Evolutionary conservation across 2,888 invertebrate genomes (phyloP), one percentile per base, ranked within the genome.

Genomic region (Leucophora obtusa): DNA sequence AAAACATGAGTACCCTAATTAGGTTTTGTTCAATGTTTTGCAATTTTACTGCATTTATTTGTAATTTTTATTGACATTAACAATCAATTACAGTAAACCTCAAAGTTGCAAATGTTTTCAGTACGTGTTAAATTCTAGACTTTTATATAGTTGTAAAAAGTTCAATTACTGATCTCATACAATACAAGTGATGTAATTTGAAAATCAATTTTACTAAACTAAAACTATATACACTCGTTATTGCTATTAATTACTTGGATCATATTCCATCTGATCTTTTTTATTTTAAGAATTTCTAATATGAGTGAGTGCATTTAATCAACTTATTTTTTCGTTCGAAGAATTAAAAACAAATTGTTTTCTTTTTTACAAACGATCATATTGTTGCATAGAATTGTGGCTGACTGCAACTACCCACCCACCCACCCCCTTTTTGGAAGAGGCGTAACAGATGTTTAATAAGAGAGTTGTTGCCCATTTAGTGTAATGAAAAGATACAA

Each of bases 401-500:
- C 43, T 51, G 47, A 47, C 28, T 59, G 35, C 18, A 18, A 33
- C 28, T 51, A 28, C 18, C 28, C 15, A 28, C 14, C 56, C n/a
- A 47, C 21, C 43, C 50, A 38, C 59, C 7, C 11, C 6, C 21
- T 62, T 51, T 56, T 51, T 60, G 4, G 47, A 33, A 38, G 9
- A 33, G 43, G 24, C n/a, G 47, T 18, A 72, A 69, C 69, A 73
- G 47, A 70, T 77, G 76, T 54, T 76, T 54, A 59, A 56, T 69
- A 76, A 50, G 28, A 69, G 72, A 76, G 68, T 65, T 59, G 35
- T 24, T 76, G 70, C 15, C 38, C 47, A 54, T 59, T 69, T 69
- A 33, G 8, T 65, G 43, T 50, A 69, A 73, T 76, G 38, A 80
- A 76, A 63, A 69, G 76, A 80, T 76, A 60, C 21, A 33, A 73